phyloP scores from a whole-genome alignment of 2,113 vertebrate species.

The Pollachius pollachius region DNA sequence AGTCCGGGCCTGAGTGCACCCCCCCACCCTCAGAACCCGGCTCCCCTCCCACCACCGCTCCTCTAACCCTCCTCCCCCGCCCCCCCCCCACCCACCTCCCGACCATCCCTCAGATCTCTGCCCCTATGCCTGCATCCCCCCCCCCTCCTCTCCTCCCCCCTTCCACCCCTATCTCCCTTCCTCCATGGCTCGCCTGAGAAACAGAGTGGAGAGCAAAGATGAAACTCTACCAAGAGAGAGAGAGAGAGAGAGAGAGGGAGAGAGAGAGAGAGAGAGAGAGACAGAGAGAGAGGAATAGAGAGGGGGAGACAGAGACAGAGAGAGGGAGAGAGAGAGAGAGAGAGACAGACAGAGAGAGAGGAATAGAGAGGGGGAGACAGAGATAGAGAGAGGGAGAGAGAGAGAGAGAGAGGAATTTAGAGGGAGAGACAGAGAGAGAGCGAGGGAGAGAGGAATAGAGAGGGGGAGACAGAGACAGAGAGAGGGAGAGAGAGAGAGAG shows the following conservation, averaged over 20 bases:
- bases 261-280: too few relatives aligned
- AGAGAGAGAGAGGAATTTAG: constrained; percentile 56
- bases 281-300: constrained; percentile 77
- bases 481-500: constrained; percentile 75
- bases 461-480: constrained; percentile 66
- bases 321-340: constrained; percentile 57
- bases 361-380: too few relatives aligned
- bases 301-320: constrained; percentile 36
- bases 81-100: constrained; percentile 18
- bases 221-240: constrained; percentile 73
- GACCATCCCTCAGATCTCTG: constrained; percentile 65
- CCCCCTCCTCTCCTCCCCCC: constrained; percentile 23
- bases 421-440: constrained; percentile 30
- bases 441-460: too few relatives aligned
- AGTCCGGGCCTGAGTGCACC: constrained; percentile 54
- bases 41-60: constrained; percentile 18
- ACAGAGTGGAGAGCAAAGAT: constrained; percentile 71
- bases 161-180: constrained; percentile 26
- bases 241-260: constrained; percentile 51
- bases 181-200: constrained; percentile 65
- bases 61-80: not conserved
- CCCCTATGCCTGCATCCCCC: constrained; percentile 46
- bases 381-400: not conserved
- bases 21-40: constrained; percentile 50
- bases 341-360: too few relatives aligned